These are phyloP conservation scores for Lasioglossum oenotherae DNA, from an alignment of 2,888 invertebrate genomes.

Conservation along the genomic window DNA sequence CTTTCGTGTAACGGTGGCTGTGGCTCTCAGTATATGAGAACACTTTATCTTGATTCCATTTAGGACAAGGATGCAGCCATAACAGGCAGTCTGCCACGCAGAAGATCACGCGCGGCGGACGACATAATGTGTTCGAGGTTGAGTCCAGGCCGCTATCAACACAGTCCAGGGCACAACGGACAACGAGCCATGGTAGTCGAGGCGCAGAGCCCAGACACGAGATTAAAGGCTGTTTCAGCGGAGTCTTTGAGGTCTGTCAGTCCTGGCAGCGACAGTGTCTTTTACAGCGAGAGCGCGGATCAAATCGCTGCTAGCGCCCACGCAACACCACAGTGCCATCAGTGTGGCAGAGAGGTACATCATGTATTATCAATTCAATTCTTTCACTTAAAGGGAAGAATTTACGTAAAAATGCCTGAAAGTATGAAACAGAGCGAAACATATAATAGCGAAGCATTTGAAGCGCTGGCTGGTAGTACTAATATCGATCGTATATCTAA, in stretches of 20 bases:
- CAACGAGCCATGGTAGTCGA: slow-evolving; percentile 77
- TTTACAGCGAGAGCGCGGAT: slow-evolving; percentile 92
- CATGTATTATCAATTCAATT: slow-evolving; percentile 21
- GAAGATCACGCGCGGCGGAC: slow-evolving; percentile 87
- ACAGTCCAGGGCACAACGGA: slow-evolving; percentile 84
- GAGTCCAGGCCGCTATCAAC: slow-evolving; percentile 80
- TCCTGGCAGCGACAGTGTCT: slow-evolving; percentile 95
- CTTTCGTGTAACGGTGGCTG: not conserved
- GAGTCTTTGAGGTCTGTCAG: slow-evolving; percentile 95
- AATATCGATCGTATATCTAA: not conserved
- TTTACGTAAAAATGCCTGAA: slow-evolving; percentile 3
- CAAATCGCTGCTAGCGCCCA: slow-evolving; percentile 77
- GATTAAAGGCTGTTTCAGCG: slow-evolving; percentile 92
- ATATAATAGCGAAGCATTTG: not conserved
- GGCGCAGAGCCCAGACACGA: slow-evolving; percentile 85
- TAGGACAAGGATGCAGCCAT: slow-evolving; percentile 88
- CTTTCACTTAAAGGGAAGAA: slow-evolving; percentile 12
- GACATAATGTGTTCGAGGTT: slow-evolving; percentile 82
- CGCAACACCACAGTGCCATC: slow-evolving; percentile 89
- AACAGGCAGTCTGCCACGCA: slow-evolving; percentile 87
- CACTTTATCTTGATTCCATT: slow-evolving; percentile 51
- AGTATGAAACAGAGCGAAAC: not conserved
- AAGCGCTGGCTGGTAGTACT: not conserved
- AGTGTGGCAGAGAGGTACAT: slow-evolving; percentile 92
- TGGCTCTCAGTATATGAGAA: not conserved